Base-by-base conservation (phyloP, 1,140 invertebrate genomes). In the Lineus longissimus region DNA sequence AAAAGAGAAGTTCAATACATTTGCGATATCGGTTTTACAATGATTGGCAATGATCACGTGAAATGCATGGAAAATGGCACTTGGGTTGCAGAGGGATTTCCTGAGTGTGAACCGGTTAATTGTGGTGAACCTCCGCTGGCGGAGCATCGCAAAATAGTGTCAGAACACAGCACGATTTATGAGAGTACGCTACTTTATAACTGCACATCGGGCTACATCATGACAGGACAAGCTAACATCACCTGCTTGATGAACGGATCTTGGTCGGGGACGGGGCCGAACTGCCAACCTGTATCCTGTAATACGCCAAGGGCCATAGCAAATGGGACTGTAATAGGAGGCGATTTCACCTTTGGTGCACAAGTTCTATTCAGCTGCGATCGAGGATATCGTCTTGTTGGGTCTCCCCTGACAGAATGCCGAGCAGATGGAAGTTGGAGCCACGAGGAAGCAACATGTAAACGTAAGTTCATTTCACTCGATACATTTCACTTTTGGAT, bases 321-420 rank as follows among this genome's bases (percentile, higher is more conserved):
- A 11, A 68, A 76, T 66, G 75, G 64, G 33, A 41, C 29, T 9
- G 25, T 74, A 2, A 27, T 31, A 19, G 62, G 61, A 0, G 25
- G 59, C 25, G 41, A 23, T 23, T 51, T 57, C 0, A 54, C 36
- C 11, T 75, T 55, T 61, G 67, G 69, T 27, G 66, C 56, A 22
- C 58, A 22, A 17, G 40, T 74, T 13, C 54, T 45, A 43, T 69
- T 76, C 17, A 55, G 41, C 0, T 83, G 81, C 57, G 62, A 75
- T 64, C 40, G 66, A 51, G 79, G 79, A 11, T 79, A 74, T 62
- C 29, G 65, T 11, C 30, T 78, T n/a, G 64, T 69, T 45, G 79
- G 79, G 6, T 51, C 65, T 11, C 25, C 54, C 36, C 27, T 61
- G 25, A 57, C 71, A n/a, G 62, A 36, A 13, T 76, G 74, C 47